These are phyloP conservation scores for Papilio aristodemus DNA, from an alignment of 1,140 invertebrate species.

Conservation along the genomic window DNA sequence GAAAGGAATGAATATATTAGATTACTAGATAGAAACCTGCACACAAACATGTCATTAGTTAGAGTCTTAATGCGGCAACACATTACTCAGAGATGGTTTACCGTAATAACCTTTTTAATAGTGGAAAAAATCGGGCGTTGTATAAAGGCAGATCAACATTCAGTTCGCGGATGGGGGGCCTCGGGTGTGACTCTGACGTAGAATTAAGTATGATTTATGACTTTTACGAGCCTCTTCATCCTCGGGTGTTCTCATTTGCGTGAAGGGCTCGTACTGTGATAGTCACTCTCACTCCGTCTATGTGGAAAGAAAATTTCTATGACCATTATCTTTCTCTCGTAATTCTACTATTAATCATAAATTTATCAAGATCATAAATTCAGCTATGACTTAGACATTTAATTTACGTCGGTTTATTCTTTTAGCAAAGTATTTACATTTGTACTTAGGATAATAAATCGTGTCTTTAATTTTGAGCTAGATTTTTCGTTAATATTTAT, in stretches of 20 bases:
- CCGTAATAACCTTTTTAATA: conserved; percentile 34
- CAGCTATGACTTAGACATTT: conserved; percentile 3
- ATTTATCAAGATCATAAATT: conserved; percentile 13
- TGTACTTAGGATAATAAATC: background rate
- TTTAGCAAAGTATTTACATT: background rate
- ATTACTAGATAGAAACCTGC: background rate
- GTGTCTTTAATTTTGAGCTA: background rate
- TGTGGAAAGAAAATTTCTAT: conserved; percentile 26
- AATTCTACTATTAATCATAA: conserved; percentile 26
- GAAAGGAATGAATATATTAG: background rate
- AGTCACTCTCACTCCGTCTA: conserved; percentile 20
- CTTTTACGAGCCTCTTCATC: conserved; percentile 51
- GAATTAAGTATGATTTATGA: conserved; percentile 69
- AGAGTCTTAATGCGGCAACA: background rate
- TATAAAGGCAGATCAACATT: conserved; percentile 50
- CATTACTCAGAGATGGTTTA: conserved; percentile 5
- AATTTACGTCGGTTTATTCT: background rate
- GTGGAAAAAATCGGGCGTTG: conserved; percentile 34
- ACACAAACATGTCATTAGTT: background rate
- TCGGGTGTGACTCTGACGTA: conserved; percentile 49
- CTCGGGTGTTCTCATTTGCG: conserved; percentile 45
- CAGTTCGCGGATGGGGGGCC: conserved; percentile 57
- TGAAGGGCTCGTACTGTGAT: conserved; percentile 34
- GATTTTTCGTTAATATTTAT: no score
- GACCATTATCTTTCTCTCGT: conserved; percentile 10